phyloP scores from a whole-genome alignment of 2,113 vertebrate genomes.

The Varanus salvator region DNA sequence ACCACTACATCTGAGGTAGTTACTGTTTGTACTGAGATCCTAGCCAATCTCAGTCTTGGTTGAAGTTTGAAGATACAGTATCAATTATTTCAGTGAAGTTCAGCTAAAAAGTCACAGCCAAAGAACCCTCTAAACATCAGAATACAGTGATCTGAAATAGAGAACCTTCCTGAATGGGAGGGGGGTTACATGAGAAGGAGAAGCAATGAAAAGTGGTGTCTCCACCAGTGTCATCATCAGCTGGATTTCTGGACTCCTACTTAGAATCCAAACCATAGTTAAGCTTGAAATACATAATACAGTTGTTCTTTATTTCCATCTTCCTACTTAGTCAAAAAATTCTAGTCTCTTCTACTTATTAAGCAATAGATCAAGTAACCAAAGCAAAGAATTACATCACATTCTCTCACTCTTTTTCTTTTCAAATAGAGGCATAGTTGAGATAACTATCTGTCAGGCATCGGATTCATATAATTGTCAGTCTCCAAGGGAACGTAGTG shows the following conservation, averaged over 20 bases:
- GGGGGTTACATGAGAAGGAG: too few species aligned
- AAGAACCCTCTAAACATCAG: too few species aligned
- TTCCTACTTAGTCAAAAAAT: background rate
- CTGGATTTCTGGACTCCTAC: background rate
- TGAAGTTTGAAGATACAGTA: too few species aligned
- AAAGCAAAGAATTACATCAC: background rate
- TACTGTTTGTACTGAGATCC: too few species aligned
- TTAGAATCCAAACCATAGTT: background rate
- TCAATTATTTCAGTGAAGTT: too few species aligned
- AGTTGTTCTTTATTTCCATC: background rate
- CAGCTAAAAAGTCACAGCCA: too few species aligned
- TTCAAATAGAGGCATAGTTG: background rate
- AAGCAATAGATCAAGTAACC: background rate
- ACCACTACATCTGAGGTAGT: too few species aligned
- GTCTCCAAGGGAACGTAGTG: background rate
- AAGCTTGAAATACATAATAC: background rate
- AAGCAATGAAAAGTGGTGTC: too few species aligned
- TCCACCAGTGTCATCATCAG: too few species aligned
- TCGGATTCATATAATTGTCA: background rate
- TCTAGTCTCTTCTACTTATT: background rate
- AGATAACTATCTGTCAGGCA: background rate
- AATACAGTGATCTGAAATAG: too few species aligned
- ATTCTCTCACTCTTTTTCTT: background rate
- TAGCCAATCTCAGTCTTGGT: too few species aligned
- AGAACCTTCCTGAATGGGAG: too few species aligned